Evolutionary conservation across 2,888 invertebrate genomes (phyloP).

Genomic region (Amphipyra berbera): DNA sequence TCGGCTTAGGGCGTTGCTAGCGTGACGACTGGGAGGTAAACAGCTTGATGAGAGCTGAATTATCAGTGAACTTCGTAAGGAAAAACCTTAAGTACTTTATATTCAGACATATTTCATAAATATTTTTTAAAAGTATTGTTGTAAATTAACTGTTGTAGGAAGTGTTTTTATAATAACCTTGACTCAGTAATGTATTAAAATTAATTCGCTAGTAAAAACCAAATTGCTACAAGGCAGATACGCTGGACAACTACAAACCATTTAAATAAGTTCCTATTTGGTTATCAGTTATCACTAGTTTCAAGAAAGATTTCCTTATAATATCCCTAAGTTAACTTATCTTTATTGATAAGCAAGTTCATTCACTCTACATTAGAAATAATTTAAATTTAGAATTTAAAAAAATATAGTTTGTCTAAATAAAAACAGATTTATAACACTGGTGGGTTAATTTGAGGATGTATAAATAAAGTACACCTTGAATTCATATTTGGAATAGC

Average conservation of each 20-base stretch:
- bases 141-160: constrained; percentile 13
- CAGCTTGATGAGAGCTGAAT: too few relatives aligned
- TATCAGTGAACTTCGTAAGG: neutral
- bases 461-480: too few relatives aligned
- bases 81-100: neutral
- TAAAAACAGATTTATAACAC: neutral
- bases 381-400: too few relatives aligned
- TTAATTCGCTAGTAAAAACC: constrained; percentile 24
- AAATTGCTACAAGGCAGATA: constrained; percentile 17
- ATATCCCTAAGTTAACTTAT: constrained; percentile 10
- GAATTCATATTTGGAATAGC: too few relatives aligned
- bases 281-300: neutral
- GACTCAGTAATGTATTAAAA: constrained; percentile 26
- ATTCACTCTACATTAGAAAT: constrained; percentile 17
- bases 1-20: too few relatives aligned
- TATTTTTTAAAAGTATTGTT: constrained; percentile 4
- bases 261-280: neutral
- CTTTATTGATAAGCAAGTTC: constrained; percentile 34
- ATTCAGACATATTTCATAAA: neutral
- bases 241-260: neutral
- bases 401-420: too few relatives aligned
- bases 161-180: constrained; percentile 31
- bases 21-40: too few relatives aligned
- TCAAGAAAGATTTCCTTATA: neutral
- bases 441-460: too few relatives aligned